Conservation (phyloP, 2,888 invertebrate species). For the Gerris lacustris region DNA sequence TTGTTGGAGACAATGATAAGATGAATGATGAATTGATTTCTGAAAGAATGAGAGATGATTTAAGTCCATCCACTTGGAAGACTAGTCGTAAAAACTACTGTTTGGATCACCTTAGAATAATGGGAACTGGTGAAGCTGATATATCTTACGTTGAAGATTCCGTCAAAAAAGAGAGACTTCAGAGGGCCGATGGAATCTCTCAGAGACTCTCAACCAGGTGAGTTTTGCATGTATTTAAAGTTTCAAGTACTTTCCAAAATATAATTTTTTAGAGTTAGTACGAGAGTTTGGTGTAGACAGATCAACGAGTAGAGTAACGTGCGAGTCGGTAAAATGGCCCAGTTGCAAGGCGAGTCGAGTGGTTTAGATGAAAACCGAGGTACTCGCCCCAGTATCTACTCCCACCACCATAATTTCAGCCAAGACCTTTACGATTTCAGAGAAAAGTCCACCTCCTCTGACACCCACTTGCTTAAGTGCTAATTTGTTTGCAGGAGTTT, state of each 20-base stretch:
- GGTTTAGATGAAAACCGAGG: too few relatives aligned
- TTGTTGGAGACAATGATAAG: not conserved
- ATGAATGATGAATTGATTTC: not conserved
- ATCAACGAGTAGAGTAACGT: too few relatives aligned
- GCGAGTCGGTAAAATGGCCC: too few relatives aligned
- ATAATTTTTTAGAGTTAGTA: too few relatives aligned
- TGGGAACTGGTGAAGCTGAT: constrained; percentile 38
- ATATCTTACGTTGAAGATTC: constrained; percentile 35
- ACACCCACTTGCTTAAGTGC: too few relatives aligned
- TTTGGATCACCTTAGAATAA: constrained; percentile 36
- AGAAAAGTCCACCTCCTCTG: too few relatives aligned
- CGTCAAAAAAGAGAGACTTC: constrained; percentile 37
- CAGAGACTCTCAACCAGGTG: constrained; percentile 31
- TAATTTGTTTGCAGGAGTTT: too few relatives aligned
- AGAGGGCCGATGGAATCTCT: constrained; percentile 34
- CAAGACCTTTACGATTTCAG: too few relatives aligned
- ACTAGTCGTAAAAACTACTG: constrained; percentile 23
- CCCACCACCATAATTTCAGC: too few relatives aligned
- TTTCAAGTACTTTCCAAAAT: constrained; percentile 3
- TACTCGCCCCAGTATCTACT: too few relatives aligned
- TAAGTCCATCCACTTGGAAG: constrained; percentile 19
- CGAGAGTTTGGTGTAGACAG: too few relatives aligned
- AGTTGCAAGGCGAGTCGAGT: too few relatives aligned
- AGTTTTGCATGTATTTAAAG: constrained; percentile 15
- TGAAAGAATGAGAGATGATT: constrained; percentile 9